Evolutionary conservation across 2,888 invertebrate genomes (phyloP).

Genomic region (Elysia crispata): DNA sequence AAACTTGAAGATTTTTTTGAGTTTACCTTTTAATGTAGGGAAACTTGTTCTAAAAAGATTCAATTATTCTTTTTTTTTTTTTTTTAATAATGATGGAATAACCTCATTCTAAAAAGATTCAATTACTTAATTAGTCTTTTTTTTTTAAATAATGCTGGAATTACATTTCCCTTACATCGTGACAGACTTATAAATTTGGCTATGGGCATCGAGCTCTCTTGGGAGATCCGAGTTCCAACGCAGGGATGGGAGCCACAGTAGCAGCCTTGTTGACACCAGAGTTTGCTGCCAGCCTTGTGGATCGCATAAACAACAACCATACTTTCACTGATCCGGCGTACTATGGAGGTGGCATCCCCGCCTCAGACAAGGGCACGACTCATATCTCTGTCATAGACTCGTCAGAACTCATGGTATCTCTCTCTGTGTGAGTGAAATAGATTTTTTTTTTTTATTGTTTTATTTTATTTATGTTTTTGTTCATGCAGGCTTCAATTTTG

Average conservation of each 20-base stretch:
- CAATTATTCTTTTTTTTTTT: too few species aligned
- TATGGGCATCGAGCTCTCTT: slow-evolving; percentile 64
- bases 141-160: too few species aligned
- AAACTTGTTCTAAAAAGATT: too few species aligned
- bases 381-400: slow-evolving; percentile 74
- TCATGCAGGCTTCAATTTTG: too few species aligned
- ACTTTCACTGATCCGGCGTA: slow-evolving; percentile 51
- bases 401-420: slow-evolving; percentile 73
- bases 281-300: slow-evolving; percentile 59
- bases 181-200: slow-evolving; percentile 71
- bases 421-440: slow-evolving; percentile 74
- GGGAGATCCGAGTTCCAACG: slow-evolving; percentile 64
- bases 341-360: slow-evolving; percentile 51
- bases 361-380: slow-evolving; percentile 64
- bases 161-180: neutral
- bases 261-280: slow-evolving; percentile 62
- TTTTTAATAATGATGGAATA: too few species aligned
- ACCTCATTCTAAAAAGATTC: neutral
- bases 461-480: too few species aligned
- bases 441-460: too few species aligned
- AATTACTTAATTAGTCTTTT: neutral
- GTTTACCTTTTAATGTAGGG: too few species aligned
- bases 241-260: slow-evolving; percentile 58
- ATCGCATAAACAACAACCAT: slow-evolving; percentile 56
- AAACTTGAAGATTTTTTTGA: too few species aligned